Percentiles rank a stretch among this genome's conserved stretches.
Evolutionary conservation across 2,113 vertebrate species (phyloP).

Genomic region (Thomomys bottae): DNA sequence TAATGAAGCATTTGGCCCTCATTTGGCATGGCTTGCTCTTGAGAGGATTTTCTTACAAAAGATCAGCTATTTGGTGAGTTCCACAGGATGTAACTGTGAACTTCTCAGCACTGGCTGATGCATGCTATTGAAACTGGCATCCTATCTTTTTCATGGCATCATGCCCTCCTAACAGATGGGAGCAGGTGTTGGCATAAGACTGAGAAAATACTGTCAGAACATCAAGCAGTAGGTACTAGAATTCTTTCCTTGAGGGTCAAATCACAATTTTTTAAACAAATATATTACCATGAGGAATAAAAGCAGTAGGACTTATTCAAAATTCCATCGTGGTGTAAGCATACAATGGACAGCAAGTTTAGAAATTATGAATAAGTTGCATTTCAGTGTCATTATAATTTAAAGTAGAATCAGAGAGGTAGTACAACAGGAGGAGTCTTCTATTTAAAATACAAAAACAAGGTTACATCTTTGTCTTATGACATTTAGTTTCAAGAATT

Average conservation of each 20-base stretch:
- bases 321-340: background rate
- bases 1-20: slow-evolving; percentile 81
- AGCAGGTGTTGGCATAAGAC: slow-evolving; percentile 79
- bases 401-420: background rate
- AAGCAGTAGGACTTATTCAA: background rate
- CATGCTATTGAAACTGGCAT: slow-evolving; percentile 21
- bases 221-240: background rate
- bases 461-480: background rate
- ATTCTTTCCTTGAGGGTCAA: slow-evolving; percentile 19
- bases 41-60: slow-evolving; percentile 75
- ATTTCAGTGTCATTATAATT: background rate
- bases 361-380: background rate
- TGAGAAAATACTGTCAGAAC: slow-evolving; percentile 57
- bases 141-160: slow-evolving; percentile 78
- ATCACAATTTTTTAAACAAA: slow-evolving; percentile 41
- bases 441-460: background rate
- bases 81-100: slow-evolving; percentile 81
- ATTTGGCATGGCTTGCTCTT: slow-evolving; percentile 76
- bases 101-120: slow-evolving; percentile 79
- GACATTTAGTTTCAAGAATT: background rate
- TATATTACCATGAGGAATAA: background rate
- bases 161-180: slow-evolving; percentile 84
- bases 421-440: background rate
- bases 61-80: slow-evolving; percentile 78
- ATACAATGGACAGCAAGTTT: background rate